A percentile compares a stretch with the other conserved stretches of the same genome.
Conservation (phyloP, 2,113 vertebrate genomes). For the Notiomystis cincta region DNA sequence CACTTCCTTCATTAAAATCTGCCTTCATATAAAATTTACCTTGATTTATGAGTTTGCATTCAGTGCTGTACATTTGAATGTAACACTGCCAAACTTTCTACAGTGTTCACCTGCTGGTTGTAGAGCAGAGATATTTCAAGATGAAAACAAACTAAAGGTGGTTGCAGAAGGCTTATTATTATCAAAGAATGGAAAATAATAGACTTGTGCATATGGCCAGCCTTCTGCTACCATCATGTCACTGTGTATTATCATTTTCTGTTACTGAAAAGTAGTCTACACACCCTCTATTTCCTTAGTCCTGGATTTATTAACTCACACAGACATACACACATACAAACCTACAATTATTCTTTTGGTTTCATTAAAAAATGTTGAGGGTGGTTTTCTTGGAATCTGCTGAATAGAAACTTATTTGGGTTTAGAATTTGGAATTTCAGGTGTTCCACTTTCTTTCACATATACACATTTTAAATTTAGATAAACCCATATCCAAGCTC, state of each 20-base stretch:
- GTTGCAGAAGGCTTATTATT: not conserved
- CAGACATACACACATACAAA: not conserved
- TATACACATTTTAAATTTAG: not conserved
- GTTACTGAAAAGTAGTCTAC: not conserved
- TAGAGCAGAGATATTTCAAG: not conserved
- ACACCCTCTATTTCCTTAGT: not conserved
- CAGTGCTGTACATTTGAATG: not conserved
- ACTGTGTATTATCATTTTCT: not conserved
- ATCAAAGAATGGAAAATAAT: conserved; percentile 34
- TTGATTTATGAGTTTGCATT: conserved; percentile 18
- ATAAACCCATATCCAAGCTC: not conserved
- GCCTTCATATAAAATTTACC: conserved; percentile 26
- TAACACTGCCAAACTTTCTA: conserved; percentile 1
- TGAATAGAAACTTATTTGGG: not conserved
- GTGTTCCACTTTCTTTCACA: not conserved
- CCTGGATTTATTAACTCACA: not conserved
- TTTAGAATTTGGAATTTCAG: not conserved
- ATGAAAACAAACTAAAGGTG: conserved; percentile 32
- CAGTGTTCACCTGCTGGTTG: conserved; percentile 27
- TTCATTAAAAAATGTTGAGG: not conserved
- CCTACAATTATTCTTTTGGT: not conserved
- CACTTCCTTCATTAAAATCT: conserved; percentile 43
- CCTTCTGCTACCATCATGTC: conserved; percentile 8
- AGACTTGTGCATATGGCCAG: conserved; percentile 37
- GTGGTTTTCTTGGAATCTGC: not conserved